Conservation (phyloP, 2,797 vertebrate genomes). For the Cottoperca gobio region DNA sequence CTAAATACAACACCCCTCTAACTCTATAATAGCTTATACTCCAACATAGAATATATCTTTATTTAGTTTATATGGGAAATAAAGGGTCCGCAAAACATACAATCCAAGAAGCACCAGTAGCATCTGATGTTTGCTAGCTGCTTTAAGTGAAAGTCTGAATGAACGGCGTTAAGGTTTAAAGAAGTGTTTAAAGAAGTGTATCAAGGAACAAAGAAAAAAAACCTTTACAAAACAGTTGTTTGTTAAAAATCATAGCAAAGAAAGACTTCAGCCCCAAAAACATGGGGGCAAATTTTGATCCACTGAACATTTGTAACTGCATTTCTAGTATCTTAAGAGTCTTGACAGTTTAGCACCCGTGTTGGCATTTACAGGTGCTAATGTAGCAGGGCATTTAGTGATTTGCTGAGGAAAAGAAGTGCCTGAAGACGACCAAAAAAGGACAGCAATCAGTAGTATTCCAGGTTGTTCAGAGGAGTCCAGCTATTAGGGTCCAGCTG, state of each 20-base stretch:
- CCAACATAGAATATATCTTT: slow-evolving; percentile 84
- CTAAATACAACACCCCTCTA: slow-evolving; percentile 79
- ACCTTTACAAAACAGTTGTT: slow-evolving; percentile 68
- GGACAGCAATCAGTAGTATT: slow-evolving; percentile 80
- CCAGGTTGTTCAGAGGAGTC: slow-evolving; percentile 51
- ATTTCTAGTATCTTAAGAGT: slow-evolving; percentile 51
- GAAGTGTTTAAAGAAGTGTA: slow-evolving; percentile 47
- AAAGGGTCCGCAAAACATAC: slow-evolving; percentile 74
- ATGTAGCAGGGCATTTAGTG: slow-evolving; percentile 33
- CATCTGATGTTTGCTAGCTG: slow-evolving; percentile 61
- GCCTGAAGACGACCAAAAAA: slow-evolving; percentile 57
- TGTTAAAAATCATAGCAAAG: slow-evolving; percentile 68
- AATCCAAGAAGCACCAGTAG: slow-evolving; percentile 64
- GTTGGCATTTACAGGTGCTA: slow-evolving; percentile 33
- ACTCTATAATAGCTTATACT: slow-evolving; percentile 74
- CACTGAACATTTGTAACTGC: slow-evolving; percentile 60
- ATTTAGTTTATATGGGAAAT: slow-evolving; percentile 77
- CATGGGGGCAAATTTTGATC: slow-evolving; percentile 57
- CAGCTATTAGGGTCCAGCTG: slow-evolving; percentile 20
- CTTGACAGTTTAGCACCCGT: slow-evolving; percentile 30
- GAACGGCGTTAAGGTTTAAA: slow-evolving; percentile 54
- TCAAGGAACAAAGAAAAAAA: slow-evolving; percentile 47
- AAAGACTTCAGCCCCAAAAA: slow-evolving; percentile 61
- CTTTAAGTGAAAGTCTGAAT: slow-evolving; percentile 65
- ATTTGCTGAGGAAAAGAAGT: slow-evolving; percentile 52